These are phyloP conservation scores for Pitangus sulphuratus DNA, from an alignment of 2,797 vertebrate species.

Conservation along the genomic window DNA sequence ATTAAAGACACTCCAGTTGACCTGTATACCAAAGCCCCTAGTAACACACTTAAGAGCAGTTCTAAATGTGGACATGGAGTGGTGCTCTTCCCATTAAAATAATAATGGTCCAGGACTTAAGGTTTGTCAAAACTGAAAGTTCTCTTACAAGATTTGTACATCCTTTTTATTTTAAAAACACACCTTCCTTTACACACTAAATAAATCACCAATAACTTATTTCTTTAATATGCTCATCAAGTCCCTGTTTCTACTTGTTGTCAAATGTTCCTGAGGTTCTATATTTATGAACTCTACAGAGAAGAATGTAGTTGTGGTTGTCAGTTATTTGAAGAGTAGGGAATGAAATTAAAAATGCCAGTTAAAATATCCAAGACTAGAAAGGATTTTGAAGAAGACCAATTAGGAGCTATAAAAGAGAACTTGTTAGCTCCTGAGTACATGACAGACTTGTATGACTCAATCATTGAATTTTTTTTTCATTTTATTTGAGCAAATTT, in stretches of 20 bases:
- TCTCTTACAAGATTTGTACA: neutral
- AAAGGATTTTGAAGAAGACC: neutral
- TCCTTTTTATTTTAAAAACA: neutral
- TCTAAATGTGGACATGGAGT: slow-evolving; percentile 6
- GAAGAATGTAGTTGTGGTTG: neutral
- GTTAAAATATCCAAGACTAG: neutral
- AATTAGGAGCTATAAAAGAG: neutral
- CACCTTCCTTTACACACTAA: neutral
- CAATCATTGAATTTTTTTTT: neutral
- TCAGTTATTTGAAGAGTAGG: neutral
- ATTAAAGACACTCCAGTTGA: neutral
- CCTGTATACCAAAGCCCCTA: neutral
- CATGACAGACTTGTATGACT: neutral
- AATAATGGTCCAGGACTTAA: neutral
- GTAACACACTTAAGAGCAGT: neutral
- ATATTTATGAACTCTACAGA: neutral
- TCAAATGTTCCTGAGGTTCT: neutral
- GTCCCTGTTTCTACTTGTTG: neutral
- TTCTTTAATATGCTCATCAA: neutral
- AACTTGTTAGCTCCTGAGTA: neutral
- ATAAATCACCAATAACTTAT: neutral
- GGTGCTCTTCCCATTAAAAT: slow-evolving; percentile 48
- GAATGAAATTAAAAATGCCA: neutral
- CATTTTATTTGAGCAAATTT: neutral
- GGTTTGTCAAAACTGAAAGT: neutral